Evolutionary conservation across 2,888 invertebrate genomes (phyloP).

Genomic region (Macrosoma leucophasiata): DNA sequence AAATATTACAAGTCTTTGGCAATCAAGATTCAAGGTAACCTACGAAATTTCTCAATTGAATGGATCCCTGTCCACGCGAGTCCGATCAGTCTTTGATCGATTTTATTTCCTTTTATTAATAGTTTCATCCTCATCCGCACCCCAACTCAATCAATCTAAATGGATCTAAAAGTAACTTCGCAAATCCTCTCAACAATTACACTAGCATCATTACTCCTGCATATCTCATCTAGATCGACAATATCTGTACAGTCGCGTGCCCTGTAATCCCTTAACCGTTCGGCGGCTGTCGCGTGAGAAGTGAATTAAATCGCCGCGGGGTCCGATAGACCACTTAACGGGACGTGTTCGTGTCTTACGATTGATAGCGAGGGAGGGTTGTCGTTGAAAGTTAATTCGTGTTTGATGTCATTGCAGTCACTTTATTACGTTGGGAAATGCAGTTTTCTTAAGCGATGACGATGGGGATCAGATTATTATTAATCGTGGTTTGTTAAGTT

Average conservation of each 20-base stretch:
- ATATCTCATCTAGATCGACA: constrained; percentile 60
- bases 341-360: constrained; percentile 62
- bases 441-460: constrained; percentile 49
- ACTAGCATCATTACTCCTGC: constrained; percentile 54
- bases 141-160: constrained; percentile 39
- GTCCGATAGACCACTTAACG: constrained; percentile 64
- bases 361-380: constrained; percentile 60
- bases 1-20: too few relatives aligned
- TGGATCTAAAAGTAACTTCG: constrained; percentile 32
- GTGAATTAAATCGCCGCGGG: constrained; percentile 65
- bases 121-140: too few relatives aligned
- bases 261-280: constrained; percentile 65
- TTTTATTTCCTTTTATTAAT: too few relatives aligned
- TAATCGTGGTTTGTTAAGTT: too few relatives aligned
- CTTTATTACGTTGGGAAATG: constrained; percentile 60
- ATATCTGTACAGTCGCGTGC: constrained; percentile 70
- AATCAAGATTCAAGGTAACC: too few relatives aligned
- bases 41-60: too few relatives aligned
- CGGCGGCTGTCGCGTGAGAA: constrained; percentile 70
- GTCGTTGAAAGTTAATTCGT: constrained; percentile 68
- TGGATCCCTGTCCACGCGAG: too few relatives aligned
- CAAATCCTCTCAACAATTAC: constrained; percentile 40
- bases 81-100: too few relatives aligned
- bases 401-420: constrained; percentile 66
- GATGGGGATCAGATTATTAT: too few relatives aligned